A percentile compares a stretch with the other conserved stretches of the same genome.
Evolutionary conservation across 2,113 vertebrate species (phyloP).

Genomic region (Apodemus sylvaticus): DNA sequence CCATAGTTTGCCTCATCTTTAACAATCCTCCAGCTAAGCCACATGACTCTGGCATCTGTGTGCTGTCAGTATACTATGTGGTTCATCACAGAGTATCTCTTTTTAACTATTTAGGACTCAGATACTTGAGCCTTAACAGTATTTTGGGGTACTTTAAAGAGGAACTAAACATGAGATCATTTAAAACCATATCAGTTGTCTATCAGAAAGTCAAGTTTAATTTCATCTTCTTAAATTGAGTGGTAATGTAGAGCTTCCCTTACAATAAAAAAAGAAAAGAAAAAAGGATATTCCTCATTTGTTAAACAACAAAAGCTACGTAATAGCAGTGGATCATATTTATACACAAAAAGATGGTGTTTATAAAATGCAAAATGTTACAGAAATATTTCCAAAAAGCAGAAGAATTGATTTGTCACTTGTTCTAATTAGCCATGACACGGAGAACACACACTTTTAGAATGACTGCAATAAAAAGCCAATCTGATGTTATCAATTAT

Average conservation of each 20-base stretch:
- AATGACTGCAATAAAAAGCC: not conserved
- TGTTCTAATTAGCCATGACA: not conserved
- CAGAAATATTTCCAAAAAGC: not conserved
- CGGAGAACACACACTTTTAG: not conserved
- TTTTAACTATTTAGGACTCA: not conserved
- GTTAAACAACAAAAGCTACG: not conserved
- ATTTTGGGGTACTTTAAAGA: not conserved
- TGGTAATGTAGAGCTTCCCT: not conserved
- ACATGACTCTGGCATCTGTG: not conserved
- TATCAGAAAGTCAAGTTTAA: not conserved
- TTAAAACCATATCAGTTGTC: not conserved
- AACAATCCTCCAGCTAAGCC: not conserved
- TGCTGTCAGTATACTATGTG: not conserved
- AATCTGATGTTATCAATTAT: not conserved
- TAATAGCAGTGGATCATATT: not conserved
- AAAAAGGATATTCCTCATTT: not conserved
- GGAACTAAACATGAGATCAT: not conserved
- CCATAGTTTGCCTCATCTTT: not conserved
- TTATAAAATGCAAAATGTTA: conserved; percentile 15
- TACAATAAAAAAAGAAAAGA: not conserved
- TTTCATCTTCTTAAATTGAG: not conserved
- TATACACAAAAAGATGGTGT: not conserved
- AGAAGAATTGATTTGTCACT: not conserved
- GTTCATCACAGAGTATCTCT: not conserved
- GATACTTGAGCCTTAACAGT: not conserved